A percentile compares a stretch with the other conserved stretches of the same genome.
These are phyloP conservation scores for Patella vulgata DNA, from an alignment of 1,140 invertebrate species.

Conservation along the genomic window DNA sequence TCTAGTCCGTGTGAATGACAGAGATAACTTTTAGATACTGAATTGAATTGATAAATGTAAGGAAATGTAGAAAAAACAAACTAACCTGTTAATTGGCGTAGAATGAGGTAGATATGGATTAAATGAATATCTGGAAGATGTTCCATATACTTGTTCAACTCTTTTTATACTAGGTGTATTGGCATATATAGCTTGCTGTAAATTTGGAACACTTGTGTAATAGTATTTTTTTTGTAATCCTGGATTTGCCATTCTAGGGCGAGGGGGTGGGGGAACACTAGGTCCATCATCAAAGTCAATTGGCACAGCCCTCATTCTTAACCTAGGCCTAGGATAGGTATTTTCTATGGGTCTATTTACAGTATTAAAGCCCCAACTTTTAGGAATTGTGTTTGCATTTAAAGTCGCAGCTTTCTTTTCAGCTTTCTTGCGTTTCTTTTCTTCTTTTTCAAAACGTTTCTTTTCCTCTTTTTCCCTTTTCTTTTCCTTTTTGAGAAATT, in stretches of 20 bases:
- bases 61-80: no score
- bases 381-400: conserved; percentile 35
- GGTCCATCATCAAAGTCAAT: conserved; percentile 53
- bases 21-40: no score
- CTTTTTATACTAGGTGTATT: conserved; percentile 51
- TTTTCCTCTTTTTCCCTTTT: conserved; percentile 48
- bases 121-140: conserved; percentile 10
- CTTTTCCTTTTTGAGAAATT: conserved; percentile 44
- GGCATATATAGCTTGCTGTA: conserved; percentile 17
- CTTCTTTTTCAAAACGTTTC: conserved; percentile 47
- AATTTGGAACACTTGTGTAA: no score
- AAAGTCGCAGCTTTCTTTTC: conserved; percentile 24
- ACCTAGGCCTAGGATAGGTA: conserved; percentile 41
- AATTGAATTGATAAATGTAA: no score
- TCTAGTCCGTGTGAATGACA: no score
- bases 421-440: conserved; percentile 39
- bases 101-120: background rate
- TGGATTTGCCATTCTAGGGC: background rate
- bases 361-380: conserved; percentile 43
- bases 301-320: conserved; percentile 49
- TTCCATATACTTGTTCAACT: conserved; percentile 54
- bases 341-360: conserved; percentile 40
- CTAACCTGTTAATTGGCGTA: no score
- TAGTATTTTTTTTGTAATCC: background rate
- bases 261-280: conserved; percentile 14